phyloP scores from a whole-genome alignment of 2,113 vertebrate genomes.

The Gavia stellata region DNA sequence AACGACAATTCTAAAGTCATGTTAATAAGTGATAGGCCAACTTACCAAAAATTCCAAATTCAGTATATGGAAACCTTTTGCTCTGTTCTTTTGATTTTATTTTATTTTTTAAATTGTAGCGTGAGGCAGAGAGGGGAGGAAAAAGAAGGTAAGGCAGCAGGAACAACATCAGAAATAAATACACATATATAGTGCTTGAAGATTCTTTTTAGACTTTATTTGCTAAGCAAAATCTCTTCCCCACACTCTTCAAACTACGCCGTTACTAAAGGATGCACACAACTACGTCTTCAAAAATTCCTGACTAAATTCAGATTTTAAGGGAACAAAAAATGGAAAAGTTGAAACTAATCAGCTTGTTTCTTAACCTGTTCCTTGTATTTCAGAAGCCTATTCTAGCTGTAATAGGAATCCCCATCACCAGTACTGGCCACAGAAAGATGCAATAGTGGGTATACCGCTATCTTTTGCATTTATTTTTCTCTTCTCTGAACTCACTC shows the following conservation, averaged over 20 bases:
- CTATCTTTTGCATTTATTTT: not conserved
- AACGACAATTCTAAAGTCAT: not conserved
- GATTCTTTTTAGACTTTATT: not conserved
- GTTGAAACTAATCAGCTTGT: not conserved
- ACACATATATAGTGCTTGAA: not conserved
- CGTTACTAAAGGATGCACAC: not conserved
- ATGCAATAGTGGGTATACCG: fast-evolving
- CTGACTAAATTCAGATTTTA: not conserved
- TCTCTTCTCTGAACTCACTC: not conserved
- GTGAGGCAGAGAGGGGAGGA: not conserved
- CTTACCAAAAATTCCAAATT: not conserved
- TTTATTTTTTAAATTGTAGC: not conserved
- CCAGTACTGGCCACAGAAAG: not conserved
- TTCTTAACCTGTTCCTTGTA: not conserved
- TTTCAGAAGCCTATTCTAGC: not conserved
- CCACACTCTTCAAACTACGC: not conserved
- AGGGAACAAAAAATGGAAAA: not conserved
- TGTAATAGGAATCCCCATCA: not conserved
- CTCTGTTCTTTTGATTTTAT: not conserved
- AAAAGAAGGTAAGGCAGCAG: not conserved
- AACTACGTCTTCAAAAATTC: not conserved
- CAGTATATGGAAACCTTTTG: not conserved
- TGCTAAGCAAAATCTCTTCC: not conserved
- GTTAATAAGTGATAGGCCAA: not conserved
- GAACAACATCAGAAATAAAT: not conserved